Evolutionary conservation across 2,888 invertebrate genomes (phyloP).

Genomic region (Trachelus stipa): DNA sequence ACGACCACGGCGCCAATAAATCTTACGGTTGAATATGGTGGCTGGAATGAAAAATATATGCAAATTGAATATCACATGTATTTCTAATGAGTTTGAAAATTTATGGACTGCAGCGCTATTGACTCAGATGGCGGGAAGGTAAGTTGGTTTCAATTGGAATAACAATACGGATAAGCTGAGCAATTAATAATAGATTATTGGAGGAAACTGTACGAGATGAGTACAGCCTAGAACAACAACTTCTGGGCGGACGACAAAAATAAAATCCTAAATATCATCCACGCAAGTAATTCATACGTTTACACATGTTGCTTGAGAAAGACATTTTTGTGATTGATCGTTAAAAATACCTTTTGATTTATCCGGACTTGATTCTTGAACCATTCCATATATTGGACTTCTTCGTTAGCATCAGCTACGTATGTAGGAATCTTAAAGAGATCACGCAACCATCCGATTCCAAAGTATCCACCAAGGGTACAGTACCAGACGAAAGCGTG

Average conservation of each 20-base stretch:
- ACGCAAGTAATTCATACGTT: neutral
- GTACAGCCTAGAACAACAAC: neutral
- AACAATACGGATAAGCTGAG: neutral
- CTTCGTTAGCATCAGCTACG: conserved; percentile 84
- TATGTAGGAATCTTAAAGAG: conserved; percentile 86
- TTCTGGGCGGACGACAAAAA: neutral
- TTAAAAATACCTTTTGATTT: conserved; percentile 72
- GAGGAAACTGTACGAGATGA: neutral
- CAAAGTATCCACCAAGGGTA: conserved; percentile 86
- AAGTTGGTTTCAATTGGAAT: neutral
- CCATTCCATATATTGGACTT: conserved; percentile 75
- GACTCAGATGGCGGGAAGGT: neutral
- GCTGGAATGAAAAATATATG: conserved; percentile 68
- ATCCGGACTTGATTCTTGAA: conserved; percentile 73
- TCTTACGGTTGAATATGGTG: conserved; percentile 84
- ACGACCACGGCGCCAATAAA: conserved; percentile 83
- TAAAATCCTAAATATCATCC: neutral
- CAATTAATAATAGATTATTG: neutral
- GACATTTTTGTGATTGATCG: neutral
- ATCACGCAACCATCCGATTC: conserved; percentile 89
- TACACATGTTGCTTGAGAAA: neutral
- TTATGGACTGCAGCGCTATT: neutral
- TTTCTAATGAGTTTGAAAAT: neutral
- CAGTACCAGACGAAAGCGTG: conserved; percentile 94
- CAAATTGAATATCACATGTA: neutral